phyloP scores from a whole-genome alignment of 2,888 invertebrate species.

The Ophonus ardosiacus region DNA sequence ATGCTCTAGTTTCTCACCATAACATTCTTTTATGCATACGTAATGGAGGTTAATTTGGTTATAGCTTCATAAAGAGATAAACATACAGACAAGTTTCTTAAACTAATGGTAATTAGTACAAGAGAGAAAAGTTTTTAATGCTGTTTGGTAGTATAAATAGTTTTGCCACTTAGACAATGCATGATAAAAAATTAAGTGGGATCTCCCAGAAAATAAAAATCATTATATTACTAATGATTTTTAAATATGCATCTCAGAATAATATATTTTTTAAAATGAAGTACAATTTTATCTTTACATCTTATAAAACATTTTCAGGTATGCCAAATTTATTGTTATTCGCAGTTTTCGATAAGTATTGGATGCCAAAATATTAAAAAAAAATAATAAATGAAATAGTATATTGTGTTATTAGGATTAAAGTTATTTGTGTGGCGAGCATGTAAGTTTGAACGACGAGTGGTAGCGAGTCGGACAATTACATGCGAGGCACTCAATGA shows the following conservation, averaged over 20 bases:
- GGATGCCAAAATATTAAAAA: no score
- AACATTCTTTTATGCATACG: slow-evolving; percentile 34
- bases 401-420: no score
- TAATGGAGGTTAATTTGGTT: slow-evolving; percentile 31
- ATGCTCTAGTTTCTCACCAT: slow-evolving; percentile 24
- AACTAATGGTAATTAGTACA: neutral
- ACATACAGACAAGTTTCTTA: neutral
- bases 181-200: neutral
- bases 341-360: no score
- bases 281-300: no score
- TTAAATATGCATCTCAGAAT: neutral
- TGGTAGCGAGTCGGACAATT: no score
- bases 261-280: no score
- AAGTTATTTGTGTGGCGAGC: no score
- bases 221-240: neutral
- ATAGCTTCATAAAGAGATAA: slow-evolving; percentile 7
- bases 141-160: neutral
- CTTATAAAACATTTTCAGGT: no score
- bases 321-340: no score
- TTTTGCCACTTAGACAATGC: neutral
- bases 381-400: no score
- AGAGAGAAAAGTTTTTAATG: neutral
- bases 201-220: neutral
- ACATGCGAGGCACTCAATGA: no score
- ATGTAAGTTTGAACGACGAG: no score